Evolutionary conservation across 2,888 invertebrate genomes (phyloP), one percentile per base, ranked within the genome.

Genomic region (Dusona sp.): DNA sequence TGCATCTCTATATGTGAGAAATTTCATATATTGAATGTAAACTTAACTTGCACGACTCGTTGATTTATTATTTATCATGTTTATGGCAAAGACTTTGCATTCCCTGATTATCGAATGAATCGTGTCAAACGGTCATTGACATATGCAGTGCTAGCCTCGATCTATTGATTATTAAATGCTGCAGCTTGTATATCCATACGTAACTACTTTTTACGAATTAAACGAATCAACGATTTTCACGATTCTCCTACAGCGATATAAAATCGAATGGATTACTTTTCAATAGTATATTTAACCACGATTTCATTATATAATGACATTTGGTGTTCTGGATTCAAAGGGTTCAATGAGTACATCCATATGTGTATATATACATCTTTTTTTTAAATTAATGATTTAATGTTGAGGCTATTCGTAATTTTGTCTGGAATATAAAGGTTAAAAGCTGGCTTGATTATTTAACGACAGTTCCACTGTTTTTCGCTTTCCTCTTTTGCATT

Each of bases 371-470:
- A 25, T 6, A 29, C 29, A 29, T 29, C 29, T 16, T 61, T 61
- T 16, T 25, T 29, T 16, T 16, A 19, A 19, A 29, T 29, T 61
- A 61, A 61, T 61, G 13, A 61, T 61, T 29, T 29, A 29, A 29
- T 29, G 29, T 16, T 16, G 61, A 61, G 16, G 29, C 16, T 11
- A 54, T 54, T 45, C 45, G 19, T 29, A 0, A 42, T 42, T 33
- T 45, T 33, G 16, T 8, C n/a, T 57, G 45, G 68, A 38, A 70
- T 29, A 33, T 61, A 29, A 45, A 42, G 22, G 61, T 61, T 33
- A 29, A 61, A 70, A 79, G 51, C 68, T 79, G 54, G 51, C 42
- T 16, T n/a, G 68, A 61, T 70, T 42, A 25, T 54, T 57, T 33
- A 33, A 61, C 64, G 70, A 45, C 29, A 79, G 33, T 70, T 61